Evolutionary conservation across 2,888 invertebrate species (phyloP).

Genomic region (Parelbella ahira): DNA sequence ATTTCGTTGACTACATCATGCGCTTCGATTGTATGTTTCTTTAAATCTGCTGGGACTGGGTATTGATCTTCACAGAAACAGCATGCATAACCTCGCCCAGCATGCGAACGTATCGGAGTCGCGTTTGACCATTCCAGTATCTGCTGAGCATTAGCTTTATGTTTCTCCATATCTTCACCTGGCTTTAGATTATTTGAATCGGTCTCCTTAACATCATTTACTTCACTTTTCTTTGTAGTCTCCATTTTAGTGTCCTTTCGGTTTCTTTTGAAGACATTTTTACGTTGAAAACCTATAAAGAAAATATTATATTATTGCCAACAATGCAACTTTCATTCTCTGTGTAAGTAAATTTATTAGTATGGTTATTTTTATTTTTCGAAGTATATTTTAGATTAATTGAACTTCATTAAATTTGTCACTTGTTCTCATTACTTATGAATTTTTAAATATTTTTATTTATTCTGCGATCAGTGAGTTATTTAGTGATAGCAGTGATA

Average conservation of each 20-base stretch:
- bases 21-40: slow-evolving; percentile 36
- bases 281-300: slow-evolving; percentile 30
- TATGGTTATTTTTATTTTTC: too few relatives aligned
- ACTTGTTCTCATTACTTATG: too few relatives aligned
- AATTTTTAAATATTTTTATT: too few relatives aligned
- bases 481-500: too few relatives aligned
- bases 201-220: slow-evolving; percentile 9
- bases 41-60: slow-evolving; percentile 37
- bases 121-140: slow-evolving; percentile 42
- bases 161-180: slow-evolving; percentile 20
- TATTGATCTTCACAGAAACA: slow-evolving; percentile 38
- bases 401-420: too few relatives aligned
- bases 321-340: too few relatives aligned
- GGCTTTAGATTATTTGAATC: slow-evolving; percentile 3
- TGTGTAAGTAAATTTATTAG: too few relatives aligned
- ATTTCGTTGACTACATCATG: slow-evolving; percentile 31
- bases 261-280: slow-evolving; percentile 22
- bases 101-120: slow-evolving; percentile 39
- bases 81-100: slow-evolving; percentile 39
- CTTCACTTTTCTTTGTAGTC: slow-evolving; percentile 21
- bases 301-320: slow-evolving; percentile 21
- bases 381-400: too few relatives aligned
- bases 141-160: slow-evolving; percentile 31
- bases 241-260: slow-evolving; percentile 17
- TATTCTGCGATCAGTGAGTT: too few relatives aligned